Base-by-base conservation (phyloP, 2,797 vertebrate species). In the Sphenopsis melanotis region DNA sequence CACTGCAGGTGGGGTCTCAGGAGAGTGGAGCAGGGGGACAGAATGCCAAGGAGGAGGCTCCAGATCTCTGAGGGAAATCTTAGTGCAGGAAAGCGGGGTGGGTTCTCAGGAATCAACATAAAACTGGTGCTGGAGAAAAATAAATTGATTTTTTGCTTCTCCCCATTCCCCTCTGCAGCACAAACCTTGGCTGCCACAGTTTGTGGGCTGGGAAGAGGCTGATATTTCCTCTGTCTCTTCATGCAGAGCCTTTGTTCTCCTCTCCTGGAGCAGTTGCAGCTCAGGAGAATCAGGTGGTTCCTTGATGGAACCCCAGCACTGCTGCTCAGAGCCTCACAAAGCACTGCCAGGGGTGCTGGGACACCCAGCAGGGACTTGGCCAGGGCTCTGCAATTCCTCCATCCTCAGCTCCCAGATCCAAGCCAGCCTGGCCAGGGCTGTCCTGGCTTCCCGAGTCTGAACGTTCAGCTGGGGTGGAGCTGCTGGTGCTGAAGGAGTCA, bases 301-400 rank as follows among this genome's bases (percentile, higher is more conserved):
- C 91, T 69, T 37, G 78, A 4, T 82, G 80, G 50, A 65, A 12
- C 30, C 32, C 23, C 53, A 30, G 7, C 15, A 6, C 19, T 49
- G 69, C 72, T 86, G 80, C 89, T 39, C 52, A 34, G 66, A 70
- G 89, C 74, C 56, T 75, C 76, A 37, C 60, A 46, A 29, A 39
- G 55, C 71, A 22, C 83, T 87, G 80, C 70, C 85, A 68, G 66
- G 86, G 27, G 29, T 47, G 39, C 83, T 18, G 14, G 32, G 74
- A 29, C 69, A 41, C 5, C 83, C 81, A 42, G 27, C 49, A n/a
- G 79, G 74, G 37, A 30, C 23, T 14, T 49, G 49, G 46, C 41
- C 7, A 44, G 71, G 32, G 65, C 87, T 94, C n/a, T 77, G 59
- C 60, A 41, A 19, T 80, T 76, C 71, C 37, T 39, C 37, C 37